Conservation (phyloP, 35 echinoderm and acorn worm species). For the Lytechinus pictus region DNA sequence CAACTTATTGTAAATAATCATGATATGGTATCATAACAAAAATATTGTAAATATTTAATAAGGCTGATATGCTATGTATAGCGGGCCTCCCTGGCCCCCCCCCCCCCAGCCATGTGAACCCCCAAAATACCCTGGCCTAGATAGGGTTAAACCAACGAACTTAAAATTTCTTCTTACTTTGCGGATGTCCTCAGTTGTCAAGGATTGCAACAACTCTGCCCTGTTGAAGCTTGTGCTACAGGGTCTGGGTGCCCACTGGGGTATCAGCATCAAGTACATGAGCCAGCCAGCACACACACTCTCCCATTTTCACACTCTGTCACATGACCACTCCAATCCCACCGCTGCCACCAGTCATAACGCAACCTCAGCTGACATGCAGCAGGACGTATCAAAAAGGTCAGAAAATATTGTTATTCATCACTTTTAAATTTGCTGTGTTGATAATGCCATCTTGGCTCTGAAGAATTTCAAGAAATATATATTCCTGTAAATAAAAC, state of each 20-base stretch:
- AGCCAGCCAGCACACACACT: slow-evolving; percentile 30
- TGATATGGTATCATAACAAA: too few species aligned
- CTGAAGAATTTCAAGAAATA: too few species aligned
- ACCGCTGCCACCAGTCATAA: not conserved
- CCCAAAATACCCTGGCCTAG: too few species aligned
- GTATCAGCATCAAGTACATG: slow-evolving; percentile 69
- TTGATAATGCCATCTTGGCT: too few species aligned
- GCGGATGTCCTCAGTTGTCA: slow-evolving; percentile 67
- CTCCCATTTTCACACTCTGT: slow-evolving; percentile 21
- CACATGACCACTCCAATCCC: slow-evolving; percentile 19
- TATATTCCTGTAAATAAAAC: too few species aligned
- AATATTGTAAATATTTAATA: too few species aligned
- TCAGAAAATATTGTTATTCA: not conserved
- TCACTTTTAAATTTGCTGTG: not conserved
- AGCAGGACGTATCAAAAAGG: not conserved
- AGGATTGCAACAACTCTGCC: slow-evolving; percentile 83
- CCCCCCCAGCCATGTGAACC: too few species aligned
- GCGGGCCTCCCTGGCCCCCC: too few species aligned
- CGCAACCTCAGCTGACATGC: not conserved
- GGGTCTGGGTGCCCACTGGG: slow-evolving; percentile 84
- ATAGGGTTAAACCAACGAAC: too few species aligned
- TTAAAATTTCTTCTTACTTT: too few species aligned
- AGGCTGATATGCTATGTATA: too few species aligned
- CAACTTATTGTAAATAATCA: too few species aligned
- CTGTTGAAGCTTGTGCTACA: slow-evolving; percentile 90